Base-by-base conservation (phyloP, 2,113 vertebrate genomes). In the Chrysemys picta region DNA sequence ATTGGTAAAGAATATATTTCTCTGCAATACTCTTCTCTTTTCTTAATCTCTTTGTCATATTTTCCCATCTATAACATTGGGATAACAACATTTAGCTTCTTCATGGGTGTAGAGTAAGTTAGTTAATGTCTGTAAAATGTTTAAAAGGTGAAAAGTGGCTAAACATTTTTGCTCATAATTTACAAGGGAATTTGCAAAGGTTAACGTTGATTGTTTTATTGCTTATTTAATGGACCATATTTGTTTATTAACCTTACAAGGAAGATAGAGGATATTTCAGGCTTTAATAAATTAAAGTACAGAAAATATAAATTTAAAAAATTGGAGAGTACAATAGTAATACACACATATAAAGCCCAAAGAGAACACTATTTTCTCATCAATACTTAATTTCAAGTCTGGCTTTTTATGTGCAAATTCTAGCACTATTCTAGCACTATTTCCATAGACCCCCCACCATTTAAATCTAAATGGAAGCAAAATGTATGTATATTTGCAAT, bases 331-430 rank as follows among this genome's bases (percentile, higher is more conserved):
- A 27, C 56, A 25, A 22, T 83, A 84, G 13, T 29, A 38, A 83
- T 0, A 0, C 3, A 59, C 13, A 89, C 29, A 79, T 83, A 91
- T 50, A 93, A 91, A 56, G 88, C 56, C 62, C 81, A 93, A 84
- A 80, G 47, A 91, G 54, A 90, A 92, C 42, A 91, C 24, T 4
- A 31, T 50, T 94, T 94, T 87, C 88, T 89, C 57, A 96, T 85
- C 42, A 93, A 95, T 96, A 91, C 81, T 84, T 87, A 89, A 94
- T 97, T 94, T 95, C 84, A 94, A 89, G n/a, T 38, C 69, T 29
- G 87, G 52, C 2, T 81, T 87, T 96, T 91, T 94, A 93, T 95
- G 95, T 96, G 90, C 52, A 95, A 91, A 59, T 79, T 17, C 6
- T 0, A 0, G 4, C 69, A 80, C 54, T 82, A 80, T 2, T 76